Percentiles rank a stretch among this genome's conserved stretches.
These are phyloP conservation scores for Gallinago solitaria DNA, from an alignment of 2,797 vertebrate genomes.

Conservation along the genomic window DNA sequence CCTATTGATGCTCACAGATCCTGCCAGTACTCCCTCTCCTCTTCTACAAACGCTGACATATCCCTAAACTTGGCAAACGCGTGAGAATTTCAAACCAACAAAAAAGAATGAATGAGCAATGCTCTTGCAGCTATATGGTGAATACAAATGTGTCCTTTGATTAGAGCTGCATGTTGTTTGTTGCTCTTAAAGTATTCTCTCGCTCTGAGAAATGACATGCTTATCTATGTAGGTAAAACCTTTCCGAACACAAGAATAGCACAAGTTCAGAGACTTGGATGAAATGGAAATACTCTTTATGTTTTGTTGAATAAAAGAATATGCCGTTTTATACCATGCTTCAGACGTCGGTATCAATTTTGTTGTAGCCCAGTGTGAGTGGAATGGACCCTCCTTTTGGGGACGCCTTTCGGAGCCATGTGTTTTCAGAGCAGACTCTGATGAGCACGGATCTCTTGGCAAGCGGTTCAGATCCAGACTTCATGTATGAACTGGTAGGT, in stretches of 20 bases:
- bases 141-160: background rate
- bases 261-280: background rate
- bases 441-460: constrained; percentile 97
- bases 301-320: background rate
- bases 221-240: background rate
- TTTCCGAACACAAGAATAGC: background rate
- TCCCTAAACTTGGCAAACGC: background rate
- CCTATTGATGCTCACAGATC: background rate
- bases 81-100: background rate
- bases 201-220: background rate
- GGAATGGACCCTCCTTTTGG: constrained; percentile 99
- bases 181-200: background rate
- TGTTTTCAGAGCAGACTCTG: constrained; percentile 96
- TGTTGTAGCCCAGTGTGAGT: constrained; percentile 91
- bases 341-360: background rate
- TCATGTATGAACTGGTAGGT: constrained; percentile 99
- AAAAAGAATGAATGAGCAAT: constrained; percentile 13
- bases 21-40: background rate
- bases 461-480: constrained; percentile 96
- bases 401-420: constrained; percentile 97
- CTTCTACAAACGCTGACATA: background rate
- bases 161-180: background rate
- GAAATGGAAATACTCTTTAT: background rate
- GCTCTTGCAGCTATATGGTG: constrained; percentile 17
- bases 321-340: background rate